Base-by-base conservation (phyloP, 2,888 invertebrate genomes). In the Leptinotarsa rubiginosa region DNA sequence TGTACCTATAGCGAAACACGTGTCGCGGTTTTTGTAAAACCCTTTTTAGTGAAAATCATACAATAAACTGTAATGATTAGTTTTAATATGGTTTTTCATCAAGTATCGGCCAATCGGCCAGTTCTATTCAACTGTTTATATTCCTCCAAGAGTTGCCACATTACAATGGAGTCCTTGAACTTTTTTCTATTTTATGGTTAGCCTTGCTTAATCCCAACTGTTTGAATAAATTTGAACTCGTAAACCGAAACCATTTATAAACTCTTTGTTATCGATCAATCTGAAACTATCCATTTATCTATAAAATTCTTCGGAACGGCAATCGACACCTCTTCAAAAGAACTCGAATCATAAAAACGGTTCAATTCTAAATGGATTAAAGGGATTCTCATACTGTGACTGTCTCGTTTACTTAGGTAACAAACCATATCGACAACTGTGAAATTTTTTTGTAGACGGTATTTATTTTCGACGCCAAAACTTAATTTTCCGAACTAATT, bases 381-480 rank as follows among this genome's bases (percentile, higher is more conserved):
- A 76, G 69, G 71, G 68, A 73, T 73, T 71, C 68, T 62, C 68
- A 75, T 75, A 80, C 73, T 66, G 77, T 79, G 79, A 78, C 77
- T 74, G 76, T 81, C 79, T 80, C 79, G 80, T 82, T 82, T 80
- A 79, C 80, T 78, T 76, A 80, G 76, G 80, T 82, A 81, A 81
- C 79, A 81, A 81, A 81, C 78, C 82, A 69, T 82, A 79, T 74
- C 82, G 80, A 79, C 80, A 82, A 81, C 81, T 82, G 81, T 81
- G 80, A 81, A 81, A 81, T 82, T 82, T 81, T 80, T 80, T 81
- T 78, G 77, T 78, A 83, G 83, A 83, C 83, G 79, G 79, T 81
- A 81, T 81, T 80, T 79, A 79, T 78, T 80, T 77, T 81, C 72
- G 84, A 83, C 84, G 84, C 82, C 84, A 81, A 78, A 79, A 77